Evolutionary conservation across 2,797 vertebrate genomes (phyloP), one percentile per base, ranked within the genome.

Genomic region (Aldrovandia affinis): DNA sequence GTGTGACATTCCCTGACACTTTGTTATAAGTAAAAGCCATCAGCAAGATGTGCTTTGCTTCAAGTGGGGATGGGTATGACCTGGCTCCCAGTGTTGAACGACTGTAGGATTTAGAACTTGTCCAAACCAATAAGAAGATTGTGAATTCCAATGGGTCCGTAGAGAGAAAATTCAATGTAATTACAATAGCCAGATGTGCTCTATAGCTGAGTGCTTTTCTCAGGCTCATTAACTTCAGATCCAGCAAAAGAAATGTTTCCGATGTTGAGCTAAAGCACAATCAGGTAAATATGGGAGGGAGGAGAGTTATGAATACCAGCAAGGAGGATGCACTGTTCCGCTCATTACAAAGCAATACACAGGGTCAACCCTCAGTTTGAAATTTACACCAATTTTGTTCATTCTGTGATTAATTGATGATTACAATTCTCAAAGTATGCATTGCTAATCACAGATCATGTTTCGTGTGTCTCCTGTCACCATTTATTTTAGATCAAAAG

Each of bases 71-170:
- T 77, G 50, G 65, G 44, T 42, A 39, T 30, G 79, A 77, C 68
- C 25, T 2, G 44, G 25, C 30, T 65, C 55, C 68, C 78, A 47
- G 33, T 81, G 9, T 42, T 77, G 33, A 65, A 47, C 8, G 78
- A 55, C 59, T 78, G 55, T 42, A 20, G 73, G 44, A 59, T 84
- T 28, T 75, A 77, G 57, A 68, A 75, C 83, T 78, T 86, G 59
- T 84, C 83, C 68, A 81, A 57, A 59, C n/a, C 81, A 44, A 33
- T 83, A 82, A 75, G 44, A 61, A 81, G 42, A 65, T 86, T 84
- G 87, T 83, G 85, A 81, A 85, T 73, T 85, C 85, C 85, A 85
- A 84, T 85, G 65, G 81, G 83, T 77, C 59, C 47, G 73, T 44
- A 22, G 36, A 22, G 70, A 75, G 70, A 36, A n/a, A n/a, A 12